These are phyloP conservation scores for Iphiclides podalirius DNA, from an alignment of 2,888 invertebrate genomes.

Conservation along the genomic window DNA sequence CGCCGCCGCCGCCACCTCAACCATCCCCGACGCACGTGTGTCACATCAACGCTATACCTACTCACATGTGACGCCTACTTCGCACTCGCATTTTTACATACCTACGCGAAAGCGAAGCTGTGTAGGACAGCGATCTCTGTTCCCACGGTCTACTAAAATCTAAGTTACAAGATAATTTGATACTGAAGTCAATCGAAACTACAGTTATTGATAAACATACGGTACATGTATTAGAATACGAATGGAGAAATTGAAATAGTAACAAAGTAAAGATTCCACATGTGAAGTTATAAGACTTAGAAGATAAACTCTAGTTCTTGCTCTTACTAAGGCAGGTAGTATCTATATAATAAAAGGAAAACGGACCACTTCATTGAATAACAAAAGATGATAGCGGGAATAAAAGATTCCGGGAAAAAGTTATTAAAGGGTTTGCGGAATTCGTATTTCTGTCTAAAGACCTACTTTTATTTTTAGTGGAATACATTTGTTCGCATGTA, in stretches of 20 bases:
- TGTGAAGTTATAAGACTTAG: no score
- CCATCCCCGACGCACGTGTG: constrained; percentile 45
- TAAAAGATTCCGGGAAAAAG: constrained; percentile 29
- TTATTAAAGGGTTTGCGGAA: constrained; percentile 24
- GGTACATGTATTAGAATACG: no score
- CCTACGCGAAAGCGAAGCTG: constrained; percentile 42
- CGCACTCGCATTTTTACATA: constrained; percentile 63
- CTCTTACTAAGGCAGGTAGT: constrained; percentile 9
- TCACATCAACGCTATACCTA: constrained; percentile 60
- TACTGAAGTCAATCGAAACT: no score
- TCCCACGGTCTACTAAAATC: no score
- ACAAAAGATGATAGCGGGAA: constrained; percentile 23
- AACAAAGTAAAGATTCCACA: no score
- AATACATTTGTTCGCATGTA: not conserved
- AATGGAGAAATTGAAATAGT: no score
- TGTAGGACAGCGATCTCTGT: no score
- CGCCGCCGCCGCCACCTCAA: constrained; percentile 42
- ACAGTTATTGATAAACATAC: no score
- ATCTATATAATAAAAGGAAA: constrained; percentile 21
- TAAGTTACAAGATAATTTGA: no score
- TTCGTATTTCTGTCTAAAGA: constrained; percentile 2
- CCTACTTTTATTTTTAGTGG: constrained; percentile 8
- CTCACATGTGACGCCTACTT: constrained; percentile 71
- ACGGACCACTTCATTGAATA: constrained; percentile 27
- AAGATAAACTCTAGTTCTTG: no score